These are phyloP conservation scores for Dryobates pubescens DNA, from an alignment of 2,797 vertebrate species.

Conservation along the genomic window DNA sequence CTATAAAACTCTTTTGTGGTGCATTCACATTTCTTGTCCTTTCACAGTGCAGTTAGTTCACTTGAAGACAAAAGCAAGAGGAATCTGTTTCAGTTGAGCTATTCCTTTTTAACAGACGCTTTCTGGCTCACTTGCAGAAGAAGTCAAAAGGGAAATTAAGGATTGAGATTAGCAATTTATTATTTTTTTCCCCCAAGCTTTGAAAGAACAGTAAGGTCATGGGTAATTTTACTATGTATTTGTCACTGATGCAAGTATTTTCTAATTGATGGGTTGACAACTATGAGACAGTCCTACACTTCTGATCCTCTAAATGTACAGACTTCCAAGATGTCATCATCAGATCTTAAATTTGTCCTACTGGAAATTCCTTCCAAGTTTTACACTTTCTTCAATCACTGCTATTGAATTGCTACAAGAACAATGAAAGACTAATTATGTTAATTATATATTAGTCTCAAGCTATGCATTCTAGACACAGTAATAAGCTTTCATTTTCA, in stretches of 20 bases:
- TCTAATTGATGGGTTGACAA: background rate
- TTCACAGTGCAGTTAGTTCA: constrained; percentile 76
- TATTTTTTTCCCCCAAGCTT: background rate
- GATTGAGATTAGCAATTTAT: constrained; percentile 7
- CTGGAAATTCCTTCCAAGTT: constrained; percentile 44
- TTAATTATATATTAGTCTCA: constrained; percentile 46
- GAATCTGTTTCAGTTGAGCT: constrained; percentile 82
- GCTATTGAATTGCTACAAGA: constrained; percentile 59
- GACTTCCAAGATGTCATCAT: constrained; percentile 35
- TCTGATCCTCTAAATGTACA: background rate
- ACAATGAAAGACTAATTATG: constrained; percentile 63
- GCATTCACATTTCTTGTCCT: constrained; percentile 69
- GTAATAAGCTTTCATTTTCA: constrained; percentile 47
- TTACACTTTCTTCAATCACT: constrained; percentile 41
- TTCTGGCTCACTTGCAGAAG: constrained; percentile 75
- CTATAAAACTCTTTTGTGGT: constrained; percentile 71
- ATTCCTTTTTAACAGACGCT: constrained; percentile 73
- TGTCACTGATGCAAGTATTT: background rate
- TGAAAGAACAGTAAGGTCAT: constrained; percentile 14
- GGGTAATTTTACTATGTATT: background rate
- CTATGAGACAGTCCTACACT: background rate
- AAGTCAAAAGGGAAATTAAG: constrained; percentile 71
- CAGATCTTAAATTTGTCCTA: constrained; percentile 42
- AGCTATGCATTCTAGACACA: constrained; percentile 12
- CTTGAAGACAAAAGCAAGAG: constrained; percentile 79